Conservation (phyloP, 2,113 vertebrate species). For the Gymnarchus niloticus region DNA sequence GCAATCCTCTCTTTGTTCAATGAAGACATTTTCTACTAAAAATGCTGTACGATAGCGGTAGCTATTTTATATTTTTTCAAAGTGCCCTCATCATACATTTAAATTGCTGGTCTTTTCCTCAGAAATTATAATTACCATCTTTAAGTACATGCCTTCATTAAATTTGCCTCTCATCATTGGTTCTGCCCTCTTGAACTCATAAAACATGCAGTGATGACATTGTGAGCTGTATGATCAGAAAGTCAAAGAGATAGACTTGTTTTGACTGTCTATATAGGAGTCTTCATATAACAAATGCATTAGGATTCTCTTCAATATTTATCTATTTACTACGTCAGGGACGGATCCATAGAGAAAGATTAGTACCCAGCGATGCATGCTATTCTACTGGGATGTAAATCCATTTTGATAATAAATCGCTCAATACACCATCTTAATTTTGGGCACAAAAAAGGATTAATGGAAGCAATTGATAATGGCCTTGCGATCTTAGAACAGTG, state of each 20-base stretch:
- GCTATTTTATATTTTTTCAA: slow-evolving; percentile 3
- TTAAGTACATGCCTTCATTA: background rate
- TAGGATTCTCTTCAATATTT: slow-evolving; percentile 75
- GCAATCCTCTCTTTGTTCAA: background rate
- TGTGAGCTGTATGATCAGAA: slow-evolving; percentile 53
- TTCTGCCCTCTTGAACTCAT: background rate
- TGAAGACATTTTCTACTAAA: background rate
- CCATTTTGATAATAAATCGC: slow-evolving; percentile 51
- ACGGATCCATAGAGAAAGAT: slow-evolving; percentile 40
- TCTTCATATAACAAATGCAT: slow-evolving; percentile 64
- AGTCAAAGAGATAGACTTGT: slow-evolving; percentile 46
- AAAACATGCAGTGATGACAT: slow-evolving; percentile 50
- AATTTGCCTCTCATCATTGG: background rate
- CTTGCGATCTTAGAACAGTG: background rate
- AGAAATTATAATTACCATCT: slow-evolving; percentile 12
- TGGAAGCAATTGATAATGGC: background rate
- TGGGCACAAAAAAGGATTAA: slow-evolving; percentile 7
- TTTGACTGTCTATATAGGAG: slow-evolving; percentile 53
- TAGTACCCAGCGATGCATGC: slow-evolving; percentile 14
- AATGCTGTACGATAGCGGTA: background rate
- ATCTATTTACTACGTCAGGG: slow-evolving; percentile 55
- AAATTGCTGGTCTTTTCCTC: background rate
- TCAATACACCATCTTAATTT: slow-evolving; percentile 33
- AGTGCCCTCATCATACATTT: background rate
- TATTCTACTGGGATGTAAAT: slow-evolving; percentile 43